phyloP scores from a whole-genome alignment of 2,797 vertebrate species.

The Myotis pilosus region DNA sequence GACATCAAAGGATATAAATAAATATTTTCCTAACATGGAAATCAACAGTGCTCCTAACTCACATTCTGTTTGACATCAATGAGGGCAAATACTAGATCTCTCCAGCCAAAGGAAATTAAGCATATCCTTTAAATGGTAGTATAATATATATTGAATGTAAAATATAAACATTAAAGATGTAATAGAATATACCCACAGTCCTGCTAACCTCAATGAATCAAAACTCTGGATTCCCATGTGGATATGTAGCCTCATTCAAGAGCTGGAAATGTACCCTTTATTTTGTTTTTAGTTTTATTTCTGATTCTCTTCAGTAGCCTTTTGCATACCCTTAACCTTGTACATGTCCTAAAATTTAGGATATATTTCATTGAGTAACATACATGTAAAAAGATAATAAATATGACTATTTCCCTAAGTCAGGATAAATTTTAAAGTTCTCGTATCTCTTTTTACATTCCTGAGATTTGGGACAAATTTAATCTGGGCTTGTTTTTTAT shows the following conservation, averaged over 20 bases:
- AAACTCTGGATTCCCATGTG: background rate
- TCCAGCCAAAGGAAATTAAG: background rate
- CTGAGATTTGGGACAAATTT: conserved; percentile 17
- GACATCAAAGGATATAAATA: background rate
- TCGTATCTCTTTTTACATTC: conserved; percentile 16
- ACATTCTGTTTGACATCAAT: background rate
- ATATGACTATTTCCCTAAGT: background rate
- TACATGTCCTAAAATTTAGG: background rate
- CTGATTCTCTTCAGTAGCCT: background rate
- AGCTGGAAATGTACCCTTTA: background rate
- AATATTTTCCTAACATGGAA: background rate
- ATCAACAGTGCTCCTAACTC: background rate
- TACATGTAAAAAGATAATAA: background rate
- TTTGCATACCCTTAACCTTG: background rate
- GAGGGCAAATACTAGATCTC: background rate
- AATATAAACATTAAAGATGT: background rate
- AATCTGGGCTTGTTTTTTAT: conserved; percentile 18
- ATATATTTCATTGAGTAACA: background rate
- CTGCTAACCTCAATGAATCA: background rate
- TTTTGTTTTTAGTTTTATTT: background rate
- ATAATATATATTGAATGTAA: background rate
- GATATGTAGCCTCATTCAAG: background rate
- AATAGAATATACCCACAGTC: background rate
- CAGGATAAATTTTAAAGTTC: background rate
- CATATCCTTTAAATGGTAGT: background rate